Conservation (phyloP, 1,140 invertebrate genomes). For the Drosophila navojoa region DNA sequence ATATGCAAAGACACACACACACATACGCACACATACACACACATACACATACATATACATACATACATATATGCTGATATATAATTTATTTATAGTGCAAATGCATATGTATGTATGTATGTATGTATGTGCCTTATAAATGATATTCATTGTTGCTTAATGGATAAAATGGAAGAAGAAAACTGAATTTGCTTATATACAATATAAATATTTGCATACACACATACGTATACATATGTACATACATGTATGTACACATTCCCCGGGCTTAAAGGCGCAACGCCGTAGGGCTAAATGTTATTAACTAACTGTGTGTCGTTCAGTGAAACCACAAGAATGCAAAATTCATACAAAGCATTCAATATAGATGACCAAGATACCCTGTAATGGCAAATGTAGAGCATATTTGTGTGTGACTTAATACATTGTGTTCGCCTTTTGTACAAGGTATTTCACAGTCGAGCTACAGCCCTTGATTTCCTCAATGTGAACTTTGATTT, state of each 20-base stretch:
- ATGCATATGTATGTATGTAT: background rate
- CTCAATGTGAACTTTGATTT: conserved; percentile 4
- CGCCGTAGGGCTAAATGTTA: too few relatives aligned
- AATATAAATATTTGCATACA: conserved; percentile 1
- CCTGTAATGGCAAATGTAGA: too few relatives aligned
- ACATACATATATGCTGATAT: background rate
- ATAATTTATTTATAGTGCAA: background rate
- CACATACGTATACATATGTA: background rate
- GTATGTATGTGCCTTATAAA: conserved; percentile 10
- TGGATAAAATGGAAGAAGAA: background rate
- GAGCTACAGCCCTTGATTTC: too few relatives aligned
- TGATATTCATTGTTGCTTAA: conserved; percentile 20
- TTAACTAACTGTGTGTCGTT: background rate
- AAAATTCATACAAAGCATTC: background rate
- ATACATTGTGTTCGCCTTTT: too few relatives aligned
- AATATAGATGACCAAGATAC: too few relatives aligned
- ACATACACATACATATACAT: background rate
- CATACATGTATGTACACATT: too few relatives aligned
- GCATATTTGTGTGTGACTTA: too few relatives aligned
- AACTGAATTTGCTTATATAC: background rate
- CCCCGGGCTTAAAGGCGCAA: too few relatives aligned
- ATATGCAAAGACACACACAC: conserved; percentile 1
- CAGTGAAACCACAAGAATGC: conserved; percentile 2
- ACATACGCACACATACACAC: background rate
- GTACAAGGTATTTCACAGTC: background rate